Conservation (phyloP, 2,888 invertebrate species). For the Linyphia triangularis region DNA sequence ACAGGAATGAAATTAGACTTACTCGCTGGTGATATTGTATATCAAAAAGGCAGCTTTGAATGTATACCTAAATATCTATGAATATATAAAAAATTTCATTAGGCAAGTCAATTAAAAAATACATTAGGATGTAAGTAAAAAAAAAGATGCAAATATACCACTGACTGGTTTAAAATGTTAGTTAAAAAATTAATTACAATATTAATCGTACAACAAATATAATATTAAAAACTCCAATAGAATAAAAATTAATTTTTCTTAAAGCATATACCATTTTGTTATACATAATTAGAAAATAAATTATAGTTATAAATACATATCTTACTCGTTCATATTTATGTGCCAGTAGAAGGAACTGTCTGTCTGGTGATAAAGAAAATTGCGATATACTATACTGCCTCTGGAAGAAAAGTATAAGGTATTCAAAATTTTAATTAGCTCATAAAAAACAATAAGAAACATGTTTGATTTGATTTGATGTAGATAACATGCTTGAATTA, state of each 20-base stretch:
- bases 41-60: constrained; percentile 63
- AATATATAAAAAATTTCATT: neutral
- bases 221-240: too few species aligned
- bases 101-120: neutral
- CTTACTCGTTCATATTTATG: constrained; percentile 75
- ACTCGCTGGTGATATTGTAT: constrained; percentile 71
- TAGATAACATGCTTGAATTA: too few species aligned
- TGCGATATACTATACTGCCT: constrained; percentile 73
- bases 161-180: too few species aligned
- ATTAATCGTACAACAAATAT: too few species aligned
- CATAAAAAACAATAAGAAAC: too few species aligned
- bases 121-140: neutral
- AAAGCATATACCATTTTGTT: neutral
- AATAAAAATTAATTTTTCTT: constrained; percentile 21
- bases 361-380: constrained; percentile 74
- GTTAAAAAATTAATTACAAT: too few species aligned
- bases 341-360: constrained; percentile 74
- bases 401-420: constrained; percentile 12
- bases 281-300: neutral
- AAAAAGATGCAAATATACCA: neutral
- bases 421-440: too few species aligned
- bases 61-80: constrained; percentile 66
- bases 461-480: too few species aligned
- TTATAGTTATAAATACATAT: neutral
- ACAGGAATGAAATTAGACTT: too few species aligned